Evolutionary conservation across 2,113 vertebrate species (phyloP).

Genomic region (Puffinus mauretanicus): DNA sequence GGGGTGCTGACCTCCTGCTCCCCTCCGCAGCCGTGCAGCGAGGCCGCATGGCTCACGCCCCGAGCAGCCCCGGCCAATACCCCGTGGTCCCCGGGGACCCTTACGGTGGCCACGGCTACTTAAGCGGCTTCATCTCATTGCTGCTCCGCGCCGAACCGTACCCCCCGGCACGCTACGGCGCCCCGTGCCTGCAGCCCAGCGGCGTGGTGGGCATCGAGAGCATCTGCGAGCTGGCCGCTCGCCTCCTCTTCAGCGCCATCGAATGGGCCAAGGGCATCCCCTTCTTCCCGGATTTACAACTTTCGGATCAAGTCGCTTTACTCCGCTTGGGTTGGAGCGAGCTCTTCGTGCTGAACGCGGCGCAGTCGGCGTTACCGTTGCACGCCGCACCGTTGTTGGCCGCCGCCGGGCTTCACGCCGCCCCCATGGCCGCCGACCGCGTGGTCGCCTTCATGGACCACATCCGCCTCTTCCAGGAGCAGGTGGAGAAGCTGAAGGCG

Average conservation of each 20-base stretch:
- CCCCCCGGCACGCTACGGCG: constrained; percentile 82
- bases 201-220: constrained; percentile 86
- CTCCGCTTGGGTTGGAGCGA: constrained; percentile 87
- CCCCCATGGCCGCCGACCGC: constrained; percentile 96
- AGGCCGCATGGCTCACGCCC: constrained; percentile 80
- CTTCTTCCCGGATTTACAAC: constrained; percentile 86
- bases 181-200: constrained; percentile 85
- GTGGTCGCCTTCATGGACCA: constrained; percentile 99
- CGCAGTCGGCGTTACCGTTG: constrained; percentile 84
- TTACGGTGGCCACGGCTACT: constrained; percentile 80
- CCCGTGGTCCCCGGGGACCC: constrained; percentile 77
- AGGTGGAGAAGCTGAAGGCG: constrained; percentile 99
- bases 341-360: constrained; percentile 85
- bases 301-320: constrained; percentile 83
- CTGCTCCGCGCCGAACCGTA: constrained; percentile 85
- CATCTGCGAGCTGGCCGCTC: constrained; percentile 85
- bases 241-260: constrained; percentile 85
- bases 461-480: constrained; percentile 99
- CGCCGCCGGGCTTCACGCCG: constrained; percentile 88
- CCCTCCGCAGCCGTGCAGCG: constrained; percentile 79
- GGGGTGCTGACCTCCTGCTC: not conserved
- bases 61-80: constrained; percentile 81
- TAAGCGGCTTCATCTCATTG: constrained; percentile 84
- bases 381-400: constrained; percentile 84
- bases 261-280: constrained; percentile 90